Evolutionary conservation across 1,140 invertebrate species (phyloP).

Genomic region (Calosoma granatense): DNA sequence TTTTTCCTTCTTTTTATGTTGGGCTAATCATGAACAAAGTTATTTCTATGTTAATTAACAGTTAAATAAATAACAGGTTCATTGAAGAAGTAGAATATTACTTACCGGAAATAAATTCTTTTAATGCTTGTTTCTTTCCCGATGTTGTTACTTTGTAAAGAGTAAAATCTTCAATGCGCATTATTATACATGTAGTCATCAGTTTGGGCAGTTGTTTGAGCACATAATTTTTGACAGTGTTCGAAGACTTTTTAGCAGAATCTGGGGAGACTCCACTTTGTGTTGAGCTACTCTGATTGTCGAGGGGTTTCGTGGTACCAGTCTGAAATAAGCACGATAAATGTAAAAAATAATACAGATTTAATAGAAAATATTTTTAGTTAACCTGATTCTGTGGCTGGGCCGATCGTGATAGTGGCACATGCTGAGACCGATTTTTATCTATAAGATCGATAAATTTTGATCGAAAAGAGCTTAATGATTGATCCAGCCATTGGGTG

Average conservation of each 20-base stretch:
- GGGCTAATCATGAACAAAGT: slow-evolving; percentile 32
- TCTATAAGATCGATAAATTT: slow-evolving; percentile 54
- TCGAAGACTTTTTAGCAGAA: slow-evolving; percentile 28
- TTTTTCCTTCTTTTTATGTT: slow-evolving; percentile 42
- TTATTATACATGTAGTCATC: slow-evolving; percentile 83
- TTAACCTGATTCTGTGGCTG: slow-evolving; percentile 22
- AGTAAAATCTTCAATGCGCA: slow-evolving; percentile 82
- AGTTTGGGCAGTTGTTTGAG: slow-evolving; percentile 70
- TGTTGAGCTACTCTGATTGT: not conserved
- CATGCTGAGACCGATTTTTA: slow-evolving; percentile 45
- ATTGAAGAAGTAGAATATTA: slow-evolving; percentile 14
- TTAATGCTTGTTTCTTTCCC: slow-evolving; percentile 53
- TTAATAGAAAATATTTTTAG: slow-evolving; percentile 1
- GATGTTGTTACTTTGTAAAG: slow-evolving; percentile 74
- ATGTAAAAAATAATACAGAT: slow-evolving; percentile 2
- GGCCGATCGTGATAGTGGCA: slow-evolving; percentile 40
- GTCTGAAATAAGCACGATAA: not conserved
- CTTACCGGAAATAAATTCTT: slow-evolving; percentile 72
- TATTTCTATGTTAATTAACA: slow-evolving; percentile 12
- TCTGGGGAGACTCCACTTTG: slow-evolving; percentile 22
- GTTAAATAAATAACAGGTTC: slow-evolving; percentile 14
- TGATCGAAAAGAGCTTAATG: slow-evolving; percentile 55
- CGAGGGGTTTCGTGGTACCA: not conserved
- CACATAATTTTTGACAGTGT: slow-evolving; percentile 55
- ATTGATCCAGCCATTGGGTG: slow-evolving; percentile 62